Percentiles rank a stretch among this genome's conserved stretches.
Conservation (phyloP, 2,113 vertebrate genomes). For the Limanda limanda region DNA sequence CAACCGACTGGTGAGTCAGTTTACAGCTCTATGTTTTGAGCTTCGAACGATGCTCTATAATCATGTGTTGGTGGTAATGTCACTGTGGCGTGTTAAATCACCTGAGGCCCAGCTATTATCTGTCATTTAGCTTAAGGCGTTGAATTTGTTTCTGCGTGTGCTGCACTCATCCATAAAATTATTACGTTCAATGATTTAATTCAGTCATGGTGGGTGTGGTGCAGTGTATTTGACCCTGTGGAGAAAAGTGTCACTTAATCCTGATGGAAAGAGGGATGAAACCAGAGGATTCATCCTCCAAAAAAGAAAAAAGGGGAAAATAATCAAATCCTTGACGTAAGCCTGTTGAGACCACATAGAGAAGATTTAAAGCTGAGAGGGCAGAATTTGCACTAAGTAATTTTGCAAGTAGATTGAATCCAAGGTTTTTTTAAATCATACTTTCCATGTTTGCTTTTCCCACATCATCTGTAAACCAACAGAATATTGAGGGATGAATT, state of each 20-base stretch:
- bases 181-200: background rate
- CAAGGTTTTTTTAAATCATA: slow-evolving; percentile 6
- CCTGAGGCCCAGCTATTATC: background rate
- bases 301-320: background rate
- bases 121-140: background rate
- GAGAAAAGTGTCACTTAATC: slow-evolving; percentile 26
- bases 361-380: slow-evolving; percentile 26
- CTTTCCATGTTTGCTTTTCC: slow-evolving; percentile 35
- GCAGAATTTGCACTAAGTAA: slow-evolving; percentile 29
- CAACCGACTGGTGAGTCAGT: slow-evolving; percentile 93
- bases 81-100: background rate
- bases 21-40: background rate
- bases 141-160: background rate
- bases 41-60: background rate
- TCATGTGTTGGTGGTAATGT: background rate
- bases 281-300: slow-evolving; percentile 3
- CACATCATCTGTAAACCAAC: slow-evolving; percentile 13
- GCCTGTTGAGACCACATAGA: slow-evolving; percentile 9
- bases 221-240: slow-evolving; percentile 17
- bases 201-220: slow-evolving; percentile 17
- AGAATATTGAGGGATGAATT: slow-evolving; percentile 17
- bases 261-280: slow-evolving; percentile 6
- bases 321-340: slow-evolving; percentile 11
- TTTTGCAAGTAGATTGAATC: slow-evolving; percentile 13
- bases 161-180: background rate